Base-by-base conservation (phyloP, 1,140 invertebrate species). In the Sitobion miscanthi region DNA sequence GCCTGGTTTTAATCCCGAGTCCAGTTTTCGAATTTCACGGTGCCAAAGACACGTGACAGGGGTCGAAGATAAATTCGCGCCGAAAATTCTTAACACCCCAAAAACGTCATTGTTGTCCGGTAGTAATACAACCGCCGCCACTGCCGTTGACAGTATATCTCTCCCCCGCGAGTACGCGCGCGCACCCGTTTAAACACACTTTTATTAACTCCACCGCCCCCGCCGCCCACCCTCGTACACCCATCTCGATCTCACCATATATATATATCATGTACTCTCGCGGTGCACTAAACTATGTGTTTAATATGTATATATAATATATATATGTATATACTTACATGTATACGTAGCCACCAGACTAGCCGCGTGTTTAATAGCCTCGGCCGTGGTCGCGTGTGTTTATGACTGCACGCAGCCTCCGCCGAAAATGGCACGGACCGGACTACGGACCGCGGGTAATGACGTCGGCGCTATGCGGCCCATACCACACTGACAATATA, bases 31-130 rank as follows among this genome's bases (percentile, higher is more conserved):
- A 91, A 91, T 91, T 91, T 91, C 90, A 91, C 90, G 90, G 90
- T 91, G 90, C 69, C 90, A 83, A 47, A 91, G 90, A 83, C 90
- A 91, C 35, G 90, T 91, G 90, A 91, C 90, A 49, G 90, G 90
- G 90, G 90, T 91, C 57, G 90, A 91, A 91, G 90, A 91, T 91
- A 91, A 91, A 91, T 91, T 91, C 90, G 90, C 90, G 90, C 23
- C 47, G 87, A 83, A 91, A 83, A 91, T 91, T 91, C 90, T 91
- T 91, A 91, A 91, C 90, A 91, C 90, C 90, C 90, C 86, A n/a
- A 89, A 54, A 89, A 83, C 90, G 69, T 82, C 45, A 91, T 91
- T 91, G 90, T 91, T 91, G 90, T 91, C 90, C 90, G n/a, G 82
- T 38, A 69, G 85, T 87, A 87, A 87, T 49, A 87, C 85, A 38